phyloP scores from a whole-genome alignment of 2,888 invertebrate genomes.

The Drosophila dives region DNA sequence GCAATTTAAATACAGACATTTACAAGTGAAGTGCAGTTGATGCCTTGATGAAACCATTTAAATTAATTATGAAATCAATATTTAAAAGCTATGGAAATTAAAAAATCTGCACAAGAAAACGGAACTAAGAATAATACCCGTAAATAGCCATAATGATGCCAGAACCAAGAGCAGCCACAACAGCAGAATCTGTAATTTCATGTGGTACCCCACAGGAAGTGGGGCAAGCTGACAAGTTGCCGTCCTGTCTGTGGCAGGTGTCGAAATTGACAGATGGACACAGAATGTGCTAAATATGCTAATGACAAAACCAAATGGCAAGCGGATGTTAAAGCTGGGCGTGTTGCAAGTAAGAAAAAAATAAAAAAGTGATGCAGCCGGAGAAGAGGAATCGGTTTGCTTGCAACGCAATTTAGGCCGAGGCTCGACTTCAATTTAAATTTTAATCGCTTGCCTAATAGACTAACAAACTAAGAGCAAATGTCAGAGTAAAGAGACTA shows the following conservation, averaged over 20 bases:
- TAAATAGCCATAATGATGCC: constrained; percentile 30
- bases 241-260: constrained; percentile 72
- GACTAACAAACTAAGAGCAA: constrained; percentile 77
- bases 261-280: constrained; percentile 78
- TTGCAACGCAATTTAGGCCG: constrained; percentile 8
- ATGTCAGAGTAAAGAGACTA: constrained; percentile 80
- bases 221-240: constrained; percentile 32
- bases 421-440: constrained; percentile 75
- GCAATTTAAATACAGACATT: background rate
- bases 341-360: constrained; percentile 18
- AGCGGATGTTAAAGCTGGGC: constrained; percentile 55
- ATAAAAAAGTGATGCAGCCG: constrained; percentile 1
- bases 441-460: constrained; percentile 81
- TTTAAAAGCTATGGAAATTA: constrained; percentile 20
- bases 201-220: constrained; percentile 59
- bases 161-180: background rate
- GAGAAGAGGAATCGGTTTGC: background rate
- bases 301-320: constrained; percentile 40
- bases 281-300: constrained; percentile 45
- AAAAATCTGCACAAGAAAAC: constrained; percentile 7
- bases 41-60: constrained; percentile 12
- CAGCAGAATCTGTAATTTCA: background rate
- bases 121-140: constrained; percentile 10
- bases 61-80: constrained; percentile 28
- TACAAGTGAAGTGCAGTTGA: background rate